Percentiles rank a stretch among this genome's conserved stretches.
phyloP scores from a whole-genome alignment of 2,113 vertebrate species.

The Rhea pennata region DNA sequence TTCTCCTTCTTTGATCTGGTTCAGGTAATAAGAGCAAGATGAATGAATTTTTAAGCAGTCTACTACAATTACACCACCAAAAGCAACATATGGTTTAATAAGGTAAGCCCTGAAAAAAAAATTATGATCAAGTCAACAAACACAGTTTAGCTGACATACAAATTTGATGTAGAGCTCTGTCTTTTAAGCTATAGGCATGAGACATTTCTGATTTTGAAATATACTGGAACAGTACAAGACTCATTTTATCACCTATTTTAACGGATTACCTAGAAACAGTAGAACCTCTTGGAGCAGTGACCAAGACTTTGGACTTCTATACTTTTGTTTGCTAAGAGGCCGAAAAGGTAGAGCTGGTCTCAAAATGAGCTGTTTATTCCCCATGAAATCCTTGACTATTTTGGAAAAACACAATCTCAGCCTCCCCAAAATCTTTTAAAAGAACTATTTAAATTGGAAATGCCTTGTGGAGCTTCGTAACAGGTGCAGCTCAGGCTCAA shows the following conservation, averaged over 20 bases:
- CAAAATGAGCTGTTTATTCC: neutral
- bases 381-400: neutral
- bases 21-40: neutral
- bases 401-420: neutral
- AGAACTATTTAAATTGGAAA: neutral
- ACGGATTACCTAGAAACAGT: neutral
- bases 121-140: neutral
- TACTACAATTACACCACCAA: neutral
- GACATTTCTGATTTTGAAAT: neutral
- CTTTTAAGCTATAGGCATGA: neutral
- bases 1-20: conserved; percentile 1
- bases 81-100: neutral
- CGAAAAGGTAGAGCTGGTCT: neutral
- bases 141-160: neutral
- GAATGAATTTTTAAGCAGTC: neutral
- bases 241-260: neutral
- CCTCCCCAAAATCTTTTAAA: neutral
- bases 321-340: neutral
- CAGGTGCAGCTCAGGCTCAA: neutral
- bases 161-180: neutral
- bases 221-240: neutral
- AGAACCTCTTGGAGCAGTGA: neutral
- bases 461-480: neutral
- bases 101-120: neutral
- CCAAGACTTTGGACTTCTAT: neutral